A percentile compares a stretch with the other conserved stretches of the same genome.
These are phyloP conservation scores for Monopterus albus DNA, from an alignment of 2,113 vertebrate genomes.

Conservation along the genomic window DNA sequence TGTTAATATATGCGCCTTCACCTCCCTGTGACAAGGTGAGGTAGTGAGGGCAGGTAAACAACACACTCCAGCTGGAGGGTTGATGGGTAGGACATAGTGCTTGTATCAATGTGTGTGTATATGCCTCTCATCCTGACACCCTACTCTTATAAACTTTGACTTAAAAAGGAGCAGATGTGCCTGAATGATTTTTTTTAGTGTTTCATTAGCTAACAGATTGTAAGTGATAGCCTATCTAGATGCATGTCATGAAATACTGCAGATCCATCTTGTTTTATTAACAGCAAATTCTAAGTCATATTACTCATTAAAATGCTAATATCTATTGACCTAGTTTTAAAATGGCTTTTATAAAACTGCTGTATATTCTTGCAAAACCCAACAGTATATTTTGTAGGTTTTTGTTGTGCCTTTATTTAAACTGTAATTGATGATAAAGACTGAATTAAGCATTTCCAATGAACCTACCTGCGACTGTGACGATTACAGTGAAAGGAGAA, in stretches of 20 bases:
- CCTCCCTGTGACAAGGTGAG: constrained; percentile 89
- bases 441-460: constrained; percentile 11
- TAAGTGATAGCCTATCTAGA: constrained; percentile 26
- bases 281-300: constrained; percentile 7
- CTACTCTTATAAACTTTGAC: constrained; percentile 61
- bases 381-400: neutral
- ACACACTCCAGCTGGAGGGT: constrained; percentile 58
- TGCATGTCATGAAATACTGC: constrained; percentile 30
- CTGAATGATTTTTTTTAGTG: constrained; percentile 49
- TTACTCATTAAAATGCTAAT: neutral
- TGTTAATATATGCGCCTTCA: constrained; percentile 92
- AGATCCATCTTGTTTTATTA: constrained; percentile 6
- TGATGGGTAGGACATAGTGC: constrained; percentile 20
- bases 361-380: neutral
- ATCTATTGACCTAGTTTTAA: constrained; percentile 1
- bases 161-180: constrained; percentile 76
- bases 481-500: constrained; percentile 32
- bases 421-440: neutral
- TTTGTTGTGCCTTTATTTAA: neutral
- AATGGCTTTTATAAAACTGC: neutral
- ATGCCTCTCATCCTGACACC: constrained; percentile 56
- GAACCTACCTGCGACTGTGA: constrained; percentile 50
- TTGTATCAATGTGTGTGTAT: constrained; percentile 33
- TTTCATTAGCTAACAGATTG: constrained; percentile 67
- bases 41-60: constrained; percentile 77